Percentiles rank a stretch among this genome's conserved stretches.
phyloP scores from a whole-genome alignment of 2,888 invertebrate genomes.

The Pristionchus entomophagus region DNA sequence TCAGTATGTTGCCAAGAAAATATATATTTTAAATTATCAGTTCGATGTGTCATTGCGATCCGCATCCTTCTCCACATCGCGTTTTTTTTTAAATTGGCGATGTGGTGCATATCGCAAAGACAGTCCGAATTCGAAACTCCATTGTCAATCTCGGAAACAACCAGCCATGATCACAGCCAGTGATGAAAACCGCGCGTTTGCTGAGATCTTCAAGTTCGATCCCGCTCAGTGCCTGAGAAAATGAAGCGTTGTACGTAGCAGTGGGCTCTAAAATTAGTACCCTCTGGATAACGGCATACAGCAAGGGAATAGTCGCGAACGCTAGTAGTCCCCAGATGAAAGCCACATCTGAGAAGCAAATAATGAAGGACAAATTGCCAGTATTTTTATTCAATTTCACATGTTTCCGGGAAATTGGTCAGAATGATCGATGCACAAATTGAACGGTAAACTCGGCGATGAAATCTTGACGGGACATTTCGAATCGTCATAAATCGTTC shows the following conservation, averaged over 20 bases:
- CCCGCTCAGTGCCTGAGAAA: background rate
- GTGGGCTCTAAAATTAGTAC: background rate
- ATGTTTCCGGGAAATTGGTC: no score
- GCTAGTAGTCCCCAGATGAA: background rate
- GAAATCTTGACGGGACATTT: no score
- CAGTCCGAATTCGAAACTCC: no score
- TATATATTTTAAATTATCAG: no score
- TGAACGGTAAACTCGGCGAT: no score
- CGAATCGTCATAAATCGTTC: no score
- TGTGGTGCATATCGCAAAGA: no score
- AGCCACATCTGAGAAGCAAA: background rate
- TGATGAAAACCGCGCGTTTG: slow-evolving; percentile 25
- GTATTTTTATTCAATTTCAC: no score
- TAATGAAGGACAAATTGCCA: no score
- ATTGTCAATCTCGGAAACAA: background rate
- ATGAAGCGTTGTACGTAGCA: background rate
- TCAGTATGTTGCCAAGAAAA: no score
- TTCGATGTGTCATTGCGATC: no score
- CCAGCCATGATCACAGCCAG: slow-evolving; percentile 34
- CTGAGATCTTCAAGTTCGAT: background rate
- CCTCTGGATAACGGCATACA: background rate
- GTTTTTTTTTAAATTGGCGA: background rate
- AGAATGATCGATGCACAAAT: no score
- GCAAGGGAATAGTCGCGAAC: background rate
- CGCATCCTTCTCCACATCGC: background rate